Evolutionary conservation across 1,140 invertebrate species (phyloP).

Genomic region (Gryllus bimaculatus): DNA sequence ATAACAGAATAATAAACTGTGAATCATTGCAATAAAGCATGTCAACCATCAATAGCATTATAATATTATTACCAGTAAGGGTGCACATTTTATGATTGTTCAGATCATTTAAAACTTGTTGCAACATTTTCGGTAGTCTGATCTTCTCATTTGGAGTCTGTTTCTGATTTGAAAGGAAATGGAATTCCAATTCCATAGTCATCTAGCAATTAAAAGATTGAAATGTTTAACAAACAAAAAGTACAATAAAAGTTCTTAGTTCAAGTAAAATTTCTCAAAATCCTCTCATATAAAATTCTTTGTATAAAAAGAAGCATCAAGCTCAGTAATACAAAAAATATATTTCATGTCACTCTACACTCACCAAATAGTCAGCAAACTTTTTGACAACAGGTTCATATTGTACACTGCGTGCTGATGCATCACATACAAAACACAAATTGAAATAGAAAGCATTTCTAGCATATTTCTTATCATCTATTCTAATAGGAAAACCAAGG

Average conservation of each 20-base stretch:
- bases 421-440: slow-evolving; percentile 88
- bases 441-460: slow-evolving; percentile 93
- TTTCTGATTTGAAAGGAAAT: slow-evolving; percentile 61
- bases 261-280: no score
- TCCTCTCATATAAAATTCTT: no score
- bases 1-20: not conserved
- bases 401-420: slow-evolving; percentile 77
- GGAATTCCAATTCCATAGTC: slow-evolving; percentile 70
- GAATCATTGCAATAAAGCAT: not conserved
- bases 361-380: slow-evolving; percentile 79
- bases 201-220: slow-evolving; percentile 38
- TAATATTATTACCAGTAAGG: slow-evolving; percentile 51
- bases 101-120: slow-evolving; percentile 65
- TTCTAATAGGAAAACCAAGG: slow-evolving; percentile 84
- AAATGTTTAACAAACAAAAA: not conserved
- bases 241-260: no score
- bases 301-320: no score
- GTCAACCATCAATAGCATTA: not conserved
- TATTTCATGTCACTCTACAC: slow-evolving; percentile 21
- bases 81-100: slow-evolving; percentile 70
- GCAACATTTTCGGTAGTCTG: slow-evolving; percentile 61
- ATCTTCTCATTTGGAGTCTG: slow-evolving; percentile 41
- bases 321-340: no score
- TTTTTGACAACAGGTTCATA: slow-evolving; percentile 92
- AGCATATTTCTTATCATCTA: slow-evolving; percentile 80